Evolutionary conservation across 1,140 invertebrate genomes (phyloP).

Genomic region (Reticulitermes speratus): DNA sequence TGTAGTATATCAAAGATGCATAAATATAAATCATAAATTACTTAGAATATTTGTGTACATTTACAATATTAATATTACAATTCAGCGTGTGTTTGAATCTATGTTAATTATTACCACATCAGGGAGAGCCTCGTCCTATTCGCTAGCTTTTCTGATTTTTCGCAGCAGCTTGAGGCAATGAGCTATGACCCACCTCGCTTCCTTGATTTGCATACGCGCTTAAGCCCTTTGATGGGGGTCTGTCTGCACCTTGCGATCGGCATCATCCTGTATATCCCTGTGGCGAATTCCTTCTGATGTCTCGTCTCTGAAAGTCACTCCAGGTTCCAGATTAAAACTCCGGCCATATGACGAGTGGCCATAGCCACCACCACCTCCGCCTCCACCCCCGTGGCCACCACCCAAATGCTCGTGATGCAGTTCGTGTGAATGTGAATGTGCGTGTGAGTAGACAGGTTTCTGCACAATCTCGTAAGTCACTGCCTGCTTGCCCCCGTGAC

Average conservation of each 20-base stretch:
- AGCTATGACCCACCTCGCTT: not conserved
- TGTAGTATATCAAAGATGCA: not conserved
- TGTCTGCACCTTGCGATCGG: not conserved
- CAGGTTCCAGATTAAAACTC: slow-evolving; percentile 23
- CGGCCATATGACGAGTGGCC: slow-evolving; percentile 30
- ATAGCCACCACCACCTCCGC: slow-evolving; percentile 26
- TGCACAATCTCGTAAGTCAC: slow-evolving; percentile 82
- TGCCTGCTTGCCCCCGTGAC: slow-evolving; percentile 64
- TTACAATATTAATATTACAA: not conserved
- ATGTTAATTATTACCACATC: not conserved
- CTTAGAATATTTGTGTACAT: not conserved
- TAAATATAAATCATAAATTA: not conserved
- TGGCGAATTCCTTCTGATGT: not conserved
- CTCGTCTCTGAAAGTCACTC: not conserved
- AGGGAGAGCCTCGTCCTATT: not conserved
- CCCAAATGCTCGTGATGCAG: slow-evolving; percentile 56
- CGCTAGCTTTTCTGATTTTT: not conserved
- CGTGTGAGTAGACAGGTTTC: slow-evolving; percentile 72
- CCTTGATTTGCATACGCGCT: not conserved
- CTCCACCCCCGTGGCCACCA: slow-evolving; percentile 29
- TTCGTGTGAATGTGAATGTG: slow-evolving; percentile 70
- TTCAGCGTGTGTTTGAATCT: not conserved
- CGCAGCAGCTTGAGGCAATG: not conserved
- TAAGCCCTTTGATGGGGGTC: not conserved
- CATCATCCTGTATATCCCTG: not conserved